These are phyloP conservation scores for Esox lucius DNA, from an alignment of 2,797 vertebrate species.

Conservation along the genomic window DNA sequence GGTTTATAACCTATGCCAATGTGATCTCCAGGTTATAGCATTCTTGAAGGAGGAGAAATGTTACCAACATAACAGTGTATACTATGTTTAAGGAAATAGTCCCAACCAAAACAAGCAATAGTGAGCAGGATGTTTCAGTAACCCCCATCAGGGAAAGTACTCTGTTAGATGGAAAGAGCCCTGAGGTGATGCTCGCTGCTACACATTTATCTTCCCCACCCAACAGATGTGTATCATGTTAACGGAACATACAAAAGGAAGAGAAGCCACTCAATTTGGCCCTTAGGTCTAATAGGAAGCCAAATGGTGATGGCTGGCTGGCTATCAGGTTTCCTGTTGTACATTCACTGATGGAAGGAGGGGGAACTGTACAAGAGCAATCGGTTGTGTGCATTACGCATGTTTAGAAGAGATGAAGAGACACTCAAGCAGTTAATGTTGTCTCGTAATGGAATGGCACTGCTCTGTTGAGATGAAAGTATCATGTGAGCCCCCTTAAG, in stretches of 20 bases:
- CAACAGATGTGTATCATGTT: conserved; percentile 70
- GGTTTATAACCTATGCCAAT: no score
- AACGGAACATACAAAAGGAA: conserved; percentile 69
- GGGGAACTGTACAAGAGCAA: conserved; percentile 31
- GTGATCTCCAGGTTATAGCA: no score
- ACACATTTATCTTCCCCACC: conserved; percentile 30
- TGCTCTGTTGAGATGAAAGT: conserved; percentile 27
- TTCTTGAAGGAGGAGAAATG: not conserved
- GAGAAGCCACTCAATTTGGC: conserved; percentile 68
- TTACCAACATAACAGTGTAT: conserved; percentile 13
- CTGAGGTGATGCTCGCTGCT: conserved; percentile 35
- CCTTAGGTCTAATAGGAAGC: conserved; percentile 69
- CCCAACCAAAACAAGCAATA: conserved; percentile 40
- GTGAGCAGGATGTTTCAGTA: conserved; percentile 48
- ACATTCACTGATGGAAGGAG: conserved; percentile 11
- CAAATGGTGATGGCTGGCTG: conserved; percentile 49
- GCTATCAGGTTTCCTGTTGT: conserved; percentile 67
- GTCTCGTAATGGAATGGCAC: conserved; percentile 54
- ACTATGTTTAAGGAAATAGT: conserved; percentile 20
- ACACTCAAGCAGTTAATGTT: conserved; percentile 49
- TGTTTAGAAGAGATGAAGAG: conserved; percentile 43
- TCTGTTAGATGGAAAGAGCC: conserved; percentile 53
- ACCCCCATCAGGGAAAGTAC: conserved; percentile 58
- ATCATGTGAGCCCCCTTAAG: conserved; percentile 43
- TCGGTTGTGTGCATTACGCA: conserved; percentile 43